These are phyloP conservation scores for Cladopsammia gracilis DNA, from an alignment of 64 coral and sea anemone genomes.

Conservation along the genomic window DNA sequence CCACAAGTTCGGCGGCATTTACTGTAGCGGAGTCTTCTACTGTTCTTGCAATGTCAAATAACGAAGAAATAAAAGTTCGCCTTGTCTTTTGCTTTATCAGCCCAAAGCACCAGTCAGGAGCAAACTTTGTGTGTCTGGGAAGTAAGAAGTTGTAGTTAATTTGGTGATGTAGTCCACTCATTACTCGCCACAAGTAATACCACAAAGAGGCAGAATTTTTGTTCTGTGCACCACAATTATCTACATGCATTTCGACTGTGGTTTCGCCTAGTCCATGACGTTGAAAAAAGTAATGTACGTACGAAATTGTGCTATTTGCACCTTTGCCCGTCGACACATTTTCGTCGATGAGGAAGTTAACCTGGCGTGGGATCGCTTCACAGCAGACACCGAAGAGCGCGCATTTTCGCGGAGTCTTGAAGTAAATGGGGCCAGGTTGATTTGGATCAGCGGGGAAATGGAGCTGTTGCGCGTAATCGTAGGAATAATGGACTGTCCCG, in stretches of 20 bases:
- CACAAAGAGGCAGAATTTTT: constrained; percentile 28
- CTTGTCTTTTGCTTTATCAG: constrained; percentile 5
- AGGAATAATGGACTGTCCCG: constrained; percentile 32
- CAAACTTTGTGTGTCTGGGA: constrained; percentile 30
- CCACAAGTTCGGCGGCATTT: constrained; percentile 43
- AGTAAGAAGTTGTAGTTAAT: constrained; percentile 16
- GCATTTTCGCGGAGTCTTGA: constrained; percentile 1
- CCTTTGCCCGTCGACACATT: neutral
- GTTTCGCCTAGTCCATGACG: neutral
- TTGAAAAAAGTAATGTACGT: no score
- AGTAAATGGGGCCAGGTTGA: neutral
- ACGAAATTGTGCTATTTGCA: no score
- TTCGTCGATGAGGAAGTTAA: constrained; percentile 28
- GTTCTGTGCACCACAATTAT: constrained; percentile 57
- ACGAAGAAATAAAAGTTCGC: constrained; percentile 58
- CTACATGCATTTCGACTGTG: neutral
- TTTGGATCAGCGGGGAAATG: neutral
- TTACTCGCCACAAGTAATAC: constrained; percentile 36
- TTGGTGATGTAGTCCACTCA: constrained; percentile 49
- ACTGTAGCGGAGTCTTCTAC: constrained; percentile 55
- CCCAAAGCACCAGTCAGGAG: constrained; percentile 5
- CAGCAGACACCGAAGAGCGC: constrained; percentile 9
- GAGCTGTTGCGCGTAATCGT: constrained; percentile 23
- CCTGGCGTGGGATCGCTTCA: neutral
- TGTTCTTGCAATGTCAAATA: constrained; percentile 62